A percentile compares a stretch with the other conserved stretches of the same genome.
Conservation (phyloP, 30 jellyfish, hydroid and myxozoan species). For the Cassiopea xamachana region DNA sequence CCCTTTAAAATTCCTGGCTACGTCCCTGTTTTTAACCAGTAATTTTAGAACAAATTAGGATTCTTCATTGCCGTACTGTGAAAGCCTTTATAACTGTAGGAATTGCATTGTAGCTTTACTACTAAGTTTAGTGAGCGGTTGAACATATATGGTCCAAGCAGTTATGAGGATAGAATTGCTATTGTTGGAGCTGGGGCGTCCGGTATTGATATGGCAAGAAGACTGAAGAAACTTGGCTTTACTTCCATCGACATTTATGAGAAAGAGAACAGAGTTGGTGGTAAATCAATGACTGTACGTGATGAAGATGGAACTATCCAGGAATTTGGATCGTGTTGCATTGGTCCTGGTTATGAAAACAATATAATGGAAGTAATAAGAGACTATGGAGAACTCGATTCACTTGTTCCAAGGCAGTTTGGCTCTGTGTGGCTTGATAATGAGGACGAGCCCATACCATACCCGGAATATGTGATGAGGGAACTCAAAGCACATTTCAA, state of each 20-base stretch:
- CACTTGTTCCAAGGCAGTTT: slow-evolving; percentile 45
- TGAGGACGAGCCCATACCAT: slow-evolving; percentile 40
- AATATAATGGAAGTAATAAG: slow-evolving; percentile 58
- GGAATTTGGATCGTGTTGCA: slow-evolving; percentile 87
- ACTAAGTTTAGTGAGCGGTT: slow-evolving; percentile 1
- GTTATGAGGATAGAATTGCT: slow-evolving; percentile 70
- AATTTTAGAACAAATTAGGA: no score
- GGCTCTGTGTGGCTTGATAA: slow-evolving; percentile 85
- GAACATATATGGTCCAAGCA: slow-evolving; percentile 77
- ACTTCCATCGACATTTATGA: slow-evolving; percentile 74
- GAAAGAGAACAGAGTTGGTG: slow-evolving; percentile 75
- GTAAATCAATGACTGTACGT: slow-evolving; percentile 72
- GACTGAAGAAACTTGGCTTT: slow-evolving; percentile 80
- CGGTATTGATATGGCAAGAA: slow-evolving; percentile 91
- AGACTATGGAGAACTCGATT: slow-evolving; percentile 59
- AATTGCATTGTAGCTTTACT: neutral
- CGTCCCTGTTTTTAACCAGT: no score
- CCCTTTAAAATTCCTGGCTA: no score
- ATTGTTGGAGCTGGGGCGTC: slow-evolving; percentile 96
- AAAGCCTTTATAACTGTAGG: neutral
- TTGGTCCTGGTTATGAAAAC: slow-evolving; percentile 85
- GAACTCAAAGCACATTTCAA: slow-evolving; percentile 47
- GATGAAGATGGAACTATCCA: slow-evolving; percentile 63
- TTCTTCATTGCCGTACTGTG: no score
- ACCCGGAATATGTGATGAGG: slow-evolving; percentile 37